Conservation (phyloP, 1,140 invertebrate species). For the Listronotus oregonensis region DNA sequence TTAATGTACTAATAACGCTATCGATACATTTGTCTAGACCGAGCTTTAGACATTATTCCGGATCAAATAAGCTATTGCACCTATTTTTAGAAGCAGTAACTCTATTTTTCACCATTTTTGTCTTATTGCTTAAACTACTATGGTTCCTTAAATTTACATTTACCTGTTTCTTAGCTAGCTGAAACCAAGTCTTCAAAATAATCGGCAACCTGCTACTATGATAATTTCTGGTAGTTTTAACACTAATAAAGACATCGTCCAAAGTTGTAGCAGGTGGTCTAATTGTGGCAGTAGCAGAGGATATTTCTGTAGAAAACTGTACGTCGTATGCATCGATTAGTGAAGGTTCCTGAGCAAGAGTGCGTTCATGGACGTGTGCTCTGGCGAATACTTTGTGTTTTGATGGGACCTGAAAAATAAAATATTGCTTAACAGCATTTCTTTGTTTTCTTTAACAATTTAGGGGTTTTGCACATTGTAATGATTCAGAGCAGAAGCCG, state of each 20-base stretch:
- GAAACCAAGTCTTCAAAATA: constrained; percentile 92
- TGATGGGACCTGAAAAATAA: constrained; percentile 30
- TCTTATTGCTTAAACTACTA: no score
- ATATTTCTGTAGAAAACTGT: constrained; percentile 52
- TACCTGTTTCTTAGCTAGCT: constrained; percentile 88
- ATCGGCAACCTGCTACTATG: constrained; percentile 82
- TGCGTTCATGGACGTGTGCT: constrained; percentile 37
- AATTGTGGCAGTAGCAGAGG: constrained; percentile 63
- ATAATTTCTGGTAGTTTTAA: constrained; percentile 91
- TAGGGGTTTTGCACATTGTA: no score
- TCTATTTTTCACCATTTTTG: no score
- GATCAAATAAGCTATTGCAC: no score
- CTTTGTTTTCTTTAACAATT: no score
- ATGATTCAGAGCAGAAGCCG: no score
- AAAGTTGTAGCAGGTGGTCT: constrained; percentile 71
- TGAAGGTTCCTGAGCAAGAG: constrained; percentile 38
- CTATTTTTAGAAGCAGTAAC: no score
- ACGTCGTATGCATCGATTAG: constrained; percentile 21
- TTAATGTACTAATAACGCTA: no score
- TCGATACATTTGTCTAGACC: no score
- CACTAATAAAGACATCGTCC: constrained; percentile 90
- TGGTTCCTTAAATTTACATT: constrained; percentile 44
- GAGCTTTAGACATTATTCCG: no score
- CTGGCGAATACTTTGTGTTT: constrained; percentile 27
- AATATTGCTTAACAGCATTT: background rate